Evolutionary conservation across 2,113 vertebrate species (phyloP).

Genomic region (Alouatta palliata): DNA sequence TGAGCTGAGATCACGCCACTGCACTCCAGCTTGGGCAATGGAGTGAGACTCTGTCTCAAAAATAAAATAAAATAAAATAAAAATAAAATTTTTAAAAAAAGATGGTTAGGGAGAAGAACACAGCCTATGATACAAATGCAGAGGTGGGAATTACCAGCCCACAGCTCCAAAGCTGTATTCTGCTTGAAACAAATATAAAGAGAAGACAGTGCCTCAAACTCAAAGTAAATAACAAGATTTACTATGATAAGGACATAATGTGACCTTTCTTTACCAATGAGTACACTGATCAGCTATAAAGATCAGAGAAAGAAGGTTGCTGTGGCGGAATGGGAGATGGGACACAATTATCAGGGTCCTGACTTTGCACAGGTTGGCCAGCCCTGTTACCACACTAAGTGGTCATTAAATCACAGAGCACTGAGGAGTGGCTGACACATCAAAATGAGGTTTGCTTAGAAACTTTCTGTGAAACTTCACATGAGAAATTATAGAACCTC

Average conservation of each 20-base stretch:
- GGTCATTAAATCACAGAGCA: background rate
- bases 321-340: accelerated
- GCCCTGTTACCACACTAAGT: no score
- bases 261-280: background rate
- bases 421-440: background rate
- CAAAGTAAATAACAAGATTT: background rate
- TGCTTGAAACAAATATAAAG: background rate
- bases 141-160: no score
- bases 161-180: background rate
- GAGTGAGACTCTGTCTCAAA: no score
- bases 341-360: background rate
- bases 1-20: no score
- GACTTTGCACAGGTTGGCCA: background rate
- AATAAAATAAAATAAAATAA: no score
- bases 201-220: background rate
- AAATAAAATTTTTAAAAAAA: no score
- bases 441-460: no score
- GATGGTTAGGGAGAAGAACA: background rate
- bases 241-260: background rate
- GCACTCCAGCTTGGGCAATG: no score
- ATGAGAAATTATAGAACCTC: background rate
- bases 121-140: no score
- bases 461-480: no score
- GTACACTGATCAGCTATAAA: background rate
- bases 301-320: accelerated